Base-by-base conservation (phyloP, 92 coral and sea anemone species). In the Palythoa caribaeorum region DNA sequence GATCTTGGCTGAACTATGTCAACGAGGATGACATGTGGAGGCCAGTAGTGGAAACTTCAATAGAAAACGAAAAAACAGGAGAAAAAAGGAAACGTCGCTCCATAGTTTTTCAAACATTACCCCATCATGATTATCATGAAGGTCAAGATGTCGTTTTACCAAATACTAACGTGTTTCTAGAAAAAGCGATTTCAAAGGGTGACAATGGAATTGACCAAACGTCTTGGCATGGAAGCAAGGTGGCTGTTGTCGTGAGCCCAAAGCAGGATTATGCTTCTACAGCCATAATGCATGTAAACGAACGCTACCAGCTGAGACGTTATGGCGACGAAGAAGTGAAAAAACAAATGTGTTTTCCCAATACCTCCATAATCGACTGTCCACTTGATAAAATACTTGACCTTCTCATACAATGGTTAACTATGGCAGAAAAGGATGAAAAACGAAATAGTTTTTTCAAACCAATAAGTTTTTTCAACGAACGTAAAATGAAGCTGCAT, bases 121-220 rank as follows among this genome's bases (percentile, higher is more conserved):
- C 73, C 20, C 73, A 72, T n/a, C 77, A 72, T 51, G 77, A 72
- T 72, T 72, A 37, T 38, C 77, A 72, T 16, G 77, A 72, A 28
- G 77, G 77, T 36, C 77, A 72, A 38, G 73, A 72, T 11, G 77
- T 72, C 6, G 13, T 72, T 72, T 38, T 38, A 16, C 52, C 77
- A 1, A 72, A 72, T 15, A 72, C 77, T 51, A 72, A 72, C 77
- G 77, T 72, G 6, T 72, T 38, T 38, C 51, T 38, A 36, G 77
- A 37, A 72, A 72, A 72, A 38, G 14, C 47, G 11, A 15, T 72
- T 72, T 72, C 77, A 72, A 15, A 36, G 52, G 6, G 77, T 36
- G 77, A 38, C 13, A 51, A 72, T 72, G 77, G 15, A 36, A 36
- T 37, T 9, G 11, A n/a, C 6, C 77, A 72, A 38, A 72, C 77